Base-by-base conservation (phyloP, 2,888 invertebrate genomes). In the Cinara cedri region DNA sequence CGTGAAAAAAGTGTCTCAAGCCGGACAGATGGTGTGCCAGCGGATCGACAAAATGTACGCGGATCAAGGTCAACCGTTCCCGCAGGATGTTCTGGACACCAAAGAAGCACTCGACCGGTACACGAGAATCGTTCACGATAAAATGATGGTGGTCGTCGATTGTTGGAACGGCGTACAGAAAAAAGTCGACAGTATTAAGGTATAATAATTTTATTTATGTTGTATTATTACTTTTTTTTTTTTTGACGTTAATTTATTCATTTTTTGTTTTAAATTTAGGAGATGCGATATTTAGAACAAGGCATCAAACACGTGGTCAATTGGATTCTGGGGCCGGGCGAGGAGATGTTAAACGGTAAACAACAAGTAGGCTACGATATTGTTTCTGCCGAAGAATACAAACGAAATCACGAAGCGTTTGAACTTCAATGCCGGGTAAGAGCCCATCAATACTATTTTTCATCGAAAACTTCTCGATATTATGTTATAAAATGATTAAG, bases 291-390 rank as follows among this genome's bases (percentile, higher is more conserved):
- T 51, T 85, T 91, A 55, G 90, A 90, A 83, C 89, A 89, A 83
- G 90, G 90, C 51, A 89, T 91, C 81, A 88, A 89, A n/a, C 88
- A 90, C 85, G 92, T 93, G 51, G 91, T 91, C 24, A 91, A 91
- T 84, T 93, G 93, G 93, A 91, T 93, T 81, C 85, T 92, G 72
- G 92, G 91, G 51, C 90, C 91, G 71, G 94, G 92, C 1, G 93
- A 93, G 85, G 89, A 89, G 83, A 88, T 93, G 86, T 87, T 93
- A 70, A 90, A 91, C 83, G 89, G 90, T 0, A 90, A 91, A 83
- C 89, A 88, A 82, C 90, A 91, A 84, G 91, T 94, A 57, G 93
- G 93, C 9, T 91, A 90, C 84, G 91, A 93, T 84, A 89, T 91
- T 2, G 86, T 88, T 13, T 90, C 89, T n/a, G 92, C 93, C 11